phyloP scores from a whole-genome alignment of 2,113 vertebrate genomes.

The Ciconia boyciana region DNA sequence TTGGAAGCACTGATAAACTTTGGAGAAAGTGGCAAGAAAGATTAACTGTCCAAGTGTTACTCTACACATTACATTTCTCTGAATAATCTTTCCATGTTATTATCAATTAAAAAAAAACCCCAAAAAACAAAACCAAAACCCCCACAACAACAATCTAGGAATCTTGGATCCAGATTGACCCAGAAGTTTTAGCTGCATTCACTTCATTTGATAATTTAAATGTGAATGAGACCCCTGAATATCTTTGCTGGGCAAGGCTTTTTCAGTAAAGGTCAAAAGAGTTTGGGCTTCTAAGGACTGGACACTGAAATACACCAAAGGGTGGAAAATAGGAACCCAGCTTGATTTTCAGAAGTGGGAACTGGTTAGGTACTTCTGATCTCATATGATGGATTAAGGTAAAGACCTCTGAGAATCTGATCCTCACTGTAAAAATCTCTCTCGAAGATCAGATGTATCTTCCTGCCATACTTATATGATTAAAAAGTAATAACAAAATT shows the following conservation, averaged over 20 bases:
- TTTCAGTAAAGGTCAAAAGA: background rate
- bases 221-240: background rate
- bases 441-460: background rate
- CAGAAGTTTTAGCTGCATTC: background rate
- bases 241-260: background rate
- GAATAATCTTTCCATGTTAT: background rate
- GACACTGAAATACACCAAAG: background rate
- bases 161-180: background rate
- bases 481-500: background rate
- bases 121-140: background rate
- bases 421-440: background rate
- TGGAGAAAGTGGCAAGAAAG: background rate
- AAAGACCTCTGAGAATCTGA: background rate
- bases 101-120: accelerated
- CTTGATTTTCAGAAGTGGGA: background rate
- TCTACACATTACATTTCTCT: background rate
- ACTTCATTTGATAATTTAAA: background rate
- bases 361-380: background rate
- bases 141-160: background rate
- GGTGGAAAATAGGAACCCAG: background rate
- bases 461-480: background rate
- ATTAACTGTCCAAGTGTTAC: background rate
- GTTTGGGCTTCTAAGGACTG: background rate
- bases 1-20: background rate
- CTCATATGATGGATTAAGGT: background rate